Conservation (phyloP, 1,140 invertebrate genomes). For the Megathymus violae region DNA sequence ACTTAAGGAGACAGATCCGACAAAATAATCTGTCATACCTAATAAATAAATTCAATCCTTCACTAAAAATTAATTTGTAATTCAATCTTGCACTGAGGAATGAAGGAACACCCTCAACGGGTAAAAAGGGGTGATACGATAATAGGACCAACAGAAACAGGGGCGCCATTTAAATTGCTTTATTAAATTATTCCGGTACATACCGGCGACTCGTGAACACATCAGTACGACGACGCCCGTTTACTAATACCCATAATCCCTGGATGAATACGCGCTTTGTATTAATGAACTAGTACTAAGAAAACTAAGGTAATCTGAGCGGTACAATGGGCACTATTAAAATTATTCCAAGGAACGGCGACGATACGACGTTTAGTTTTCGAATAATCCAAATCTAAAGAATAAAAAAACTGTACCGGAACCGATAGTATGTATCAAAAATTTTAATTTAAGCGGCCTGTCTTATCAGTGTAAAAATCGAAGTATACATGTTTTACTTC, state of each 20-base stretch:
- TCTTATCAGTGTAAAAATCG: too few species aligned
- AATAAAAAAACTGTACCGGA: too few species aligned
- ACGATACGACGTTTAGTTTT: too few species aligned
- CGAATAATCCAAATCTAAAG: too few species aligned
- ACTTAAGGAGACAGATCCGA: not conserved
- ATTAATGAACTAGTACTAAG: constrained; percentile 15
- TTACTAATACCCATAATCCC: constrained; percentile 23
- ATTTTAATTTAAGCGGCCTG: too few species aligned
- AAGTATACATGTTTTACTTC: too few species aligned
- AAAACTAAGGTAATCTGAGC: constrained; percentile 8
- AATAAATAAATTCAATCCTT: too few species aligned
- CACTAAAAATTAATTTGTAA: not conserved
- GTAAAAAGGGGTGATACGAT: constrained; percentile 22
- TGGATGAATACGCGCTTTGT: constrained; percentile 8
- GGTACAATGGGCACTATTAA: not conserved
- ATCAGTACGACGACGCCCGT: constrained; percentile 7
- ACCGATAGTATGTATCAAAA: too few species aligned
- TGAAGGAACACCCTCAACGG: constrained; percentile 4
- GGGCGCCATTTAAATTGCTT: constrained; percentile 33
- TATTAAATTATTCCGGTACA: constrained; percentile 30
- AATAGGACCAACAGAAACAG: constrained; percentile 24
- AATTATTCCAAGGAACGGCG: not conserved
- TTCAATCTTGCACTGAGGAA: not conserved
- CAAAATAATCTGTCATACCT: too few species aligned
- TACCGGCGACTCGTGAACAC: constrained; percentile 23